Base-by-base conservation (phyloP, 2,113 vertebrate genomes). In the Neomonachus schauinslandi region DNA sequence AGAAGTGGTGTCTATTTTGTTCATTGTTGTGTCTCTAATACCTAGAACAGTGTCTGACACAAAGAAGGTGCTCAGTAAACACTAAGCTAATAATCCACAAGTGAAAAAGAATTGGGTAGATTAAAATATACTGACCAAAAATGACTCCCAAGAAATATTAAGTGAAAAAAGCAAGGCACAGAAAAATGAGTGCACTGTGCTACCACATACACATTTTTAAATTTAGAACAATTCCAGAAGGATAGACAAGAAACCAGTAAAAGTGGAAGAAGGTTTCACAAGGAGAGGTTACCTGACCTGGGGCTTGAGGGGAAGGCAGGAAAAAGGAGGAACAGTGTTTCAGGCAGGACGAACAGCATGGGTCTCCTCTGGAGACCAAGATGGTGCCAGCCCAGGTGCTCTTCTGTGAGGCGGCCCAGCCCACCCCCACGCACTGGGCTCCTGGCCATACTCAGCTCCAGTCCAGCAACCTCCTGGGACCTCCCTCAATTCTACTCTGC, bases 371-470 rank as follows among this genome's bases (percentile, higher is more conserved):
- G 14, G 67, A 74, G n/a, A n/a, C 57, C 21, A 21, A 79, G 55
- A 42, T 3, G n/a, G 42, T 3, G 4, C 9, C 65, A 87, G n/a
- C 39, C n/a, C 36, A 2, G n/a, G 67, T 0, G 16, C 9, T 21
- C 33, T 19, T 39, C n/a, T 39, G 69, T 33, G 63, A 72, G 69
- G 65, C 14, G 31, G 65, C 65, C 65, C 33, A 1, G 71, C 71
- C 39, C 39, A 7, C 22, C 4, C 5, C 19, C n/a, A n/a, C 24
- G 15, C 39, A 18, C 36, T 18, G 16, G 63, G 59, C 53, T 79
- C 55, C 53, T 24, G 36, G 28, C 18, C 71, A 42, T n/a, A 22
- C 36, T 8, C 14, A 31, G 51, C 74, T 76, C 89, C n/a, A 16
- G 49, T 1, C 77, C 71, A n/a, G 46, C 36, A 33, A 3, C 46